A percentile compares a stretch with the other conserved stretches of the same genome.
phyloP scores from a whole-genome alignment of 1,140 invertebrate genomes.

The Procambarus virginalis region DNA sequence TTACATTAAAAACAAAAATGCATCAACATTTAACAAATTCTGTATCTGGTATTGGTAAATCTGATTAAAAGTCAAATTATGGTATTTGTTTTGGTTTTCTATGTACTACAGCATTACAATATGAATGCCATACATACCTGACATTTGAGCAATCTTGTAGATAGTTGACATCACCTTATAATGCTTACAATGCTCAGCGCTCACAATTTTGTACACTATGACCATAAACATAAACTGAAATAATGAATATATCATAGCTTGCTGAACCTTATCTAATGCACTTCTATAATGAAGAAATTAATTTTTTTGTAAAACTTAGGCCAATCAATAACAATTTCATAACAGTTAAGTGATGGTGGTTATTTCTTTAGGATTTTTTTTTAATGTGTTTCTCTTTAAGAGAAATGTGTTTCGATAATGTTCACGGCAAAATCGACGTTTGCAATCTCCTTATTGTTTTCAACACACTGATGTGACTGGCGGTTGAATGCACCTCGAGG shows the following conservation, averaged over 20 bases:
- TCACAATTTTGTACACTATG: conserved; percentile 21
- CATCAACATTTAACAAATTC: not conserved
- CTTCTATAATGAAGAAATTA: not conserved
- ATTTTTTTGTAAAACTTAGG: conserved; percentile 21
- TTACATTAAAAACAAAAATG: not conserved
- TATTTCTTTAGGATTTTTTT: conserved; percentile 7
- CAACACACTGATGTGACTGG: conserved; percentile 27
- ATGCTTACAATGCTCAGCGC: conserved; percentile 40
- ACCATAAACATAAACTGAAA: conserved; percentile 18
- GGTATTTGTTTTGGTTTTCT: not conserved
- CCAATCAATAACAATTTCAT: conserved; percentile 19
- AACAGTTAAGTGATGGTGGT: conserved; percentile 8
- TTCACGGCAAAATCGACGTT: not conserved
- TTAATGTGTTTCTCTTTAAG: conserved; percentile 46
- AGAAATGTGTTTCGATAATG: conserved; percentile 59
- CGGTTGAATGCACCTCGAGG: conserved; percentile 20
- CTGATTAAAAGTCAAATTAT: conserved; percentile 39
- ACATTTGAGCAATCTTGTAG: conserved; percentile 51
- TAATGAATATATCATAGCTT: conserved; percentile 20
- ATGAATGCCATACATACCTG: conserved; percentile 56
- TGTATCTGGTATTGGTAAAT: not conserved
- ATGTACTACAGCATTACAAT: conserved; percentile 60
- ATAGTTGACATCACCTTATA: conserved; percentile 18
- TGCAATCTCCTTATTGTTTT: conserved; percentile 10
- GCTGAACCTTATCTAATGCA: not conserved